Conservation (phyloP, 2,797 vertebrate species). For the Intellagama lesueurii region DNA sequence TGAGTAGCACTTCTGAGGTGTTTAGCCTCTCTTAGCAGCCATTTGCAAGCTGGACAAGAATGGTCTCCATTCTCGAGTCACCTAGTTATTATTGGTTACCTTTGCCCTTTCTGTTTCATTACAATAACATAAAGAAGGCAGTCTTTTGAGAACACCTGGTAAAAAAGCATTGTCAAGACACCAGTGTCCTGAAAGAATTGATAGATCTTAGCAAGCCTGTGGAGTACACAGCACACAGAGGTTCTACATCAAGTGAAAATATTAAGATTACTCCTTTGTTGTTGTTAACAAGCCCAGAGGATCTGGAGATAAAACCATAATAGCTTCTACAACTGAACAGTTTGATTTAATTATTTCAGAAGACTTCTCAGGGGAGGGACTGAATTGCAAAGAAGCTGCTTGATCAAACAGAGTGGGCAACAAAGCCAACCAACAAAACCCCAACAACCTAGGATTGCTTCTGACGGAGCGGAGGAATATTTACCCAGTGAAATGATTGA, state of each 20-base stretch:
- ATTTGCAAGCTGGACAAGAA: background rate
- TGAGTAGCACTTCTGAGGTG: background rate
- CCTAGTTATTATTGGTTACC: background rate
- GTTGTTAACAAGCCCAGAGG: background rate
- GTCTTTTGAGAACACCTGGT: background rate
- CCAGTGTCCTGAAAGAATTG: background rate
- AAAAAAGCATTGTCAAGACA: background rate
- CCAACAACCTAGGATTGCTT: background rate
- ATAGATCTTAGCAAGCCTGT: background rate
- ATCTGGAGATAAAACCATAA: background rate
- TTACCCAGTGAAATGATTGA: constrained; percentile 4
- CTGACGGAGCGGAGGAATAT: background rate
- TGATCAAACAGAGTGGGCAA: background rate
- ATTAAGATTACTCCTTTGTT: background rate
- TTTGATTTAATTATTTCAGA: constrained; percentile 32
- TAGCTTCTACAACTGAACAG: background rate
- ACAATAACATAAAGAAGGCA: background rate
- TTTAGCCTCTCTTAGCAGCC: background rate
- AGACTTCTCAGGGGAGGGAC: background rate
- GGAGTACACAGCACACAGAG: constrained; percentile 9
- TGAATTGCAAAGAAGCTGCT: background rate
- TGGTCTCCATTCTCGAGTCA: background rate
- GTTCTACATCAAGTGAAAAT: background rate
- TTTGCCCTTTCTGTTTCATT: background rate
- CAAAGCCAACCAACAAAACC: background rate